Evolutionary conservation across 2,113 vertebrate genomes (phyloP).

Genomic region (Melanocharis versteri): DNA sequence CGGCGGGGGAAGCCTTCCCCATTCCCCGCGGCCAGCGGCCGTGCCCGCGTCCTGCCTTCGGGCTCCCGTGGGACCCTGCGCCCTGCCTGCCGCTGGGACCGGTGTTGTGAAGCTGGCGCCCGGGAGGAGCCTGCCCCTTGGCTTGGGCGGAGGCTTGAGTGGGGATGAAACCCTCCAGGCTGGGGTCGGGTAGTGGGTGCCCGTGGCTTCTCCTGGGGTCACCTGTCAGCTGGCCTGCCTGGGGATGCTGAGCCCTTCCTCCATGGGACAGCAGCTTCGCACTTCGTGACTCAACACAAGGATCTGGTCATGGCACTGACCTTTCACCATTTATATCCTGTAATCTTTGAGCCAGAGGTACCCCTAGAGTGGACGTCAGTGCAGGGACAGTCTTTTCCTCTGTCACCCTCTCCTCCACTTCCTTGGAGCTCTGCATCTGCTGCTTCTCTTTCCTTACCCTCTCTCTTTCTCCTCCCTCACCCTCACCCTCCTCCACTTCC

Average conservation of each 20-base stretch:
- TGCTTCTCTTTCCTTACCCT: no score
- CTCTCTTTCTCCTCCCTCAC: no score
- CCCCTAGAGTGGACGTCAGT: background rate
- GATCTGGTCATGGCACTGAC: background rate
- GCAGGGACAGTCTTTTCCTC: background rate
- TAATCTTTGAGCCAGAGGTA: background rate
- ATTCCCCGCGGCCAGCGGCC: background rate
- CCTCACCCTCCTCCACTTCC: no score
- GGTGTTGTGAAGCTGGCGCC: background rate
- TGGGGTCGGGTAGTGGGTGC: background rate
- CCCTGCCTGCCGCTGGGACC: background rate
- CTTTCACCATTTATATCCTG: background rate
- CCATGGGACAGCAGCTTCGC: background rate
- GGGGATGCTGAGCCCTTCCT: background rate
- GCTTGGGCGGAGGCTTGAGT: background rate
- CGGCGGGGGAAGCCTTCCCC: background rate
- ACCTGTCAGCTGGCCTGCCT: background rate
- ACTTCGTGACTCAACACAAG: background rate
- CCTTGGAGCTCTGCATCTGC: no score
- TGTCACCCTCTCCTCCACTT: background rate
- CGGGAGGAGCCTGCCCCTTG: background rate
- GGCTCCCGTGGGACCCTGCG: background rate
- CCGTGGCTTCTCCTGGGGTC: background rate
- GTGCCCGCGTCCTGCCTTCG: background rate
- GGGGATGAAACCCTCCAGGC: background rate